phyloP scores from a whole-genome alignment of 1,140 invertebrate species.

The Melanaphis sacchari region DNA sequence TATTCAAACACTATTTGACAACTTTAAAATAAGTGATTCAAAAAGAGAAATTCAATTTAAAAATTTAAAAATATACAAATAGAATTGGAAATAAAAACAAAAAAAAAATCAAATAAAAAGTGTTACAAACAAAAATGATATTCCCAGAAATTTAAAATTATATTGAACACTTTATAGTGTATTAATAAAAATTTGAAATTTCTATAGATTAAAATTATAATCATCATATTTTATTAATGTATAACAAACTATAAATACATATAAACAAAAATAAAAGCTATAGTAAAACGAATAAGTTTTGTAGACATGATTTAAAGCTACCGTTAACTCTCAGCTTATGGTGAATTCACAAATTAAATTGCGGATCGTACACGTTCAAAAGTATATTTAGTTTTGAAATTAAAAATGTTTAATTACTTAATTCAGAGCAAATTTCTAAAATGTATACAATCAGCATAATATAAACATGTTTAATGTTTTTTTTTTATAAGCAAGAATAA shows the following conservation, averaged over 20 bases:
- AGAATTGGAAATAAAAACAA: not conserved
- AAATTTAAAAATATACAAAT: not conserved
- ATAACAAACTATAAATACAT: constrained; percentile 8
- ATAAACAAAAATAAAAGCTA: not conserved
- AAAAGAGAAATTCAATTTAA: not conserved
- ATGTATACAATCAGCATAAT: not conserved
- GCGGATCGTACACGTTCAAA: not conserved
- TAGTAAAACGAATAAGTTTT: not conserved
- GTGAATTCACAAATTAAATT: not conserved
- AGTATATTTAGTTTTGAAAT: not conserved
- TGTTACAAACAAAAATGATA: not conserved
- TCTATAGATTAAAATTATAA: constrained; percentile 45
- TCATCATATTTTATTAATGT: not conserved
- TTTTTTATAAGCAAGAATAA: not conserved
- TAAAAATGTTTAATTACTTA: no score
- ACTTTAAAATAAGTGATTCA: not conserved
- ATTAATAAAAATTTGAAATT: not conserved
- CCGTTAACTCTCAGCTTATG: rapidly evolving
- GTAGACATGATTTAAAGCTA: not conserved
- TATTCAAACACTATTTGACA: not conserved
- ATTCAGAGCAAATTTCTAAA: not conserved
- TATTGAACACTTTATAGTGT: not conserved
- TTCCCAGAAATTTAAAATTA: not conserved
- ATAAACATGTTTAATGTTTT: not conserved
- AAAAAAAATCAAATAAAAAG: not conserved